Evolutionary conservation across 2,797 vertebrate genomes (phyloP).

Genomic region (Tangara arthus): DNA sequence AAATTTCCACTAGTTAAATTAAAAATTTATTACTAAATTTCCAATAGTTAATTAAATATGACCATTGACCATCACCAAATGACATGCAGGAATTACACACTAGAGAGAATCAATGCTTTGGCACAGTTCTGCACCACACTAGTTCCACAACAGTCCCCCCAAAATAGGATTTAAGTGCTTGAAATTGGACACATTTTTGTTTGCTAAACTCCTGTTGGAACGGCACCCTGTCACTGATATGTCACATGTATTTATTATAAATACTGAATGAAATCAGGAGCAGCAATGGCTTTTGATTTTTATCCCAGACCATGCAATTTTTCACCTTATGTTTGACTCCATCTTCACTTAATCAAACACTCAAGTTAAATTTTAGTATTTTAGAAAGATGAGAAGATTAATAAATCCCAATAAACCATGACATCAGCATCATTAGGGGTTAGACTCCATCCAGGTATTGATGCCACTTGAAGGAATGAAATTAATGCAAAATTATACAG

Average conservation of each 20-base stretch:
- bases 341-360: background rate
- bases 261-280: background rate
- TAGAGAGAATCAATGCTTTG: background rate
- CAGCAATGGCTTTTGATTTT: background rate
- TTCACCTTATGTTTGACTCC: background rate
- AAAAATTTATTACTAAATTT: background rate
- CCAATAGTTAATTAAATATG: background rate
- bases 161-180: background rate
- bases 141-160: fast-evolving
- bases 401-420: background rate
- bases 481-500: background rate
- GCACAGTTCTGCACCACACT: background rate
- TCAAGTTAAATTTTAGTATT: background rate
- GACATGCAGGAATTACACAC: background rate
- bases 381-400: background rate
- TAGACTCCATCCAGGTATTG: background rate
- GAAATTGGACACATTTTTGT: background rate
- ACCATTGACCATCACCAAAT: background rate
- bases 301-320: background rate
- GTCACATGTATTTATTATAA: background rate
- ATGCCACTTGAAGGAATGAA: background rate
- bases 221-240: background rate
- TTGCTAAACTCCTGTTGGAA: background rate
- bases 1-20: background rate
- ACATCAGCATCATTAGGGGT: background rate